Evolutionary conservation across 2,113 vertebrate species (phyloP).

Genomic region (Calidris pugnax): DNA sequence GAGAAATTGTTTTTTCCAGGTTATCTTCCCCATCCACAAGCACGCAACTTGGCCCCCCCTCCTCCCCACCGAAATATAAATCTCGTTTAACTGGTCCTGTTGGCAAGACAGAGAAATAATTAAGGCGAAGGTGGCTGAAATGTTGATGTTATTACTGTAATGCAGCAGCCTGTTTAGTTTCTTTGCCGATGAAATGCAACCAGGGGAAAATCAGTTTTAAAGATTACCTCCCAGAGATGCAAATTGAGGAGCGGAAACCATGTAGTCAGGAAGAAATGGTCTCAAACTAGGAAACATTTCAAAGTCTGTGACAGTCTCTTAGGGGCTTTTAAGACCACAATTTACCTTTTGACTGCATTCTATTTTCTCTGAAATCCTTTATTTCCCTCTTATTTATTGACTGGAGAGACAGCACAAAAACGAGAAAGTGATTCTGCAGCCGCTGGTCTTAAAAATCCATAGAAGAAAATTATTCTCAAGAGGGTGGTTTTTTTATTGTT

Average conservation of each 20-base stretch:
- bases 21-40: slow-evolving; percentile 55
- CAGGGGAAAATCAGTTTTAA: slow-evolving; percentile 72
- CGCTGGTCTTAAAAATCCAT: slow-evolving; percentile 70
- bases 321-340: slow-evolving; percentile 76
- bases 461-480: slow-evolving; percentile 65
- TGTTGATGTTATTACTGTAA: slow-evolving; percentile 71
- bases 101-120: slow-evolving; percentile 76
- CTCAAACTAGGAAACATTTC: slow-evolving; percentile 65
- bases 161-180: slow-evolving; percentile 68
- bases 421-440: slow-evolving; percentile 63
- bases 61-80: slow-evolving; percentile 53
- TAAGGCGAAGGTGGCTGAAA: slow-evolving; percentile 70
- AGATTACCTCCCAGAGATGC: slow-evolving; percentile 69
- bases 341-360: slow-evolving; percentile 80
- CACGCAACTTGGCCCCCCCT: neutral
- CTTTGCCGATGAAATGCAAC: slow-evolving; percentile 66
- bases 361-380: slow-evolving; percentile 77
- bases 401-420: slow-evolving; percentile 70
- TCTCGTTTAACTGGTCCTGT: slow-evolving; percentile 69
- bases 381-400: slow-evolving; percentile 79
- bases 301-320: slow-evolving; percentile 67
- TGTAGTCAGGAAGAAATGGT: slow-evolving; percentile 38
- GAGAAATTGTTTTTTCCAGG: neutral
- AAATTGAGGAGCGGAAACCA: slow-evolving; percentile 44
- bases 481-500: neutral